Conservation (phyloP, 2,113 vertebrate genomes). For the Onychorhynchus coronatus region DNA sequence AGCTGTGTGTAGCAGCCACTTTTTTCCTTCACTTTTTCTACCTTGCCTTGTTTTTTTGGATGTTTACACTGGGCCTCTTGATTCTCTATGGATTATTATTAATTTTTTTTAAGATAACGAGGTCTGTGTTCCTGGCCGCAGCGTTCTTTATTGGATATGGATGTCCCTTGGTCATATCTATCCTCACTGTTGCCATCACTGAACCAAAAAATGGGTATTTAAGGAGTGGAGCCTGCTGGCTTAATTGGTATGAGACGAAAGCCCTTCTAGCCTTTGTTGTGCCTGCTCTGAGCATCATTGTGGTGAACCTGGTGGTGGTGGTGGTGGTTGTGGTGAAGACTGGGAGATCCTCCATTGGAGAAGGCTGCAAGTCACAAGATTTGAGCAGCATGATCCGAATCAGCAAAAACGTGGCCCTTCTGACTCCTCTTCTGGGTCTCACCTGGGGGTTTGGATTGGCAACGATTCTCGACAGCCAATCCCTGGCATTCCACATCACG, state of each 20-base stretch:
- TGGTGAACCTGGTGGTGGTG: conserved; percentile 81
- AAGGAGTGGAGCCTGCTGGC: conserved; percentile 80
- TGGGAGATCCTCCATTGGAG: conserved; percentile 70
- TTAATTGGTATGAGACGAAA: conserved; percentile 81
- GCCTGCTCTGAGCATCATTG: conserved; percentile 81
- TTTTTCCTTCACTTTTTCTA: conserved; percentile 91
- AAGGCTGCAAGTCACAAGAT: conserved; percentile 74
- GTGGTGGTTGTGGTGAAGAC: conserved; percentile 79
- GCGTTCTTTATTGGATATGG: conserved; percentile 83
- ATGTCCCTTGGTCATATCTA: conserved; percentile 80
- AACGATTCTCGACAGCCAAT: conserved; percentile 19
- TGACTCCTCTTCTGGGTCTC: conserved; percentile 86
- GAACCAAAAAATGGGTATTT: conserved; percentile 73
- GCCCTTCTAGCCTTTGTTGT: conserved; percentile 84
- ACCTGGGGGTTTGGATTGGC: conserved; percentile 87
- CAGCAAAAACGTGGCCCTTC: conserved; percentile 79
- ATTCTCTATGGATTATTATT: conserved; percentile 83
- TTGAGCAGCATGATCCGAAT: conserved; percentile 69
- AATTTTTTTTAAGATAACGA: conserved; percentile 81
- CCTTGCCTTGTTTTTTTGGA: conserved; percentile 90
- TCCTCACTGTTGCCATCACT: conserved; percentile 80
- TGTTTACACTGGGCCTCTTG: conserved; percentile 84
- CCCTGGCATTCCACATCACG: conserved; percentile 62
- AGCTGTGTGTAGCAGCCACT: conserved; percentile 76
- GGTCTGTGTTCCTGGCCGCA: conserved; percentile 71